phyloP scores from a whole-genome alignment of 1,140 invertebrate species.

The Platorchestia sp. region DNA sequence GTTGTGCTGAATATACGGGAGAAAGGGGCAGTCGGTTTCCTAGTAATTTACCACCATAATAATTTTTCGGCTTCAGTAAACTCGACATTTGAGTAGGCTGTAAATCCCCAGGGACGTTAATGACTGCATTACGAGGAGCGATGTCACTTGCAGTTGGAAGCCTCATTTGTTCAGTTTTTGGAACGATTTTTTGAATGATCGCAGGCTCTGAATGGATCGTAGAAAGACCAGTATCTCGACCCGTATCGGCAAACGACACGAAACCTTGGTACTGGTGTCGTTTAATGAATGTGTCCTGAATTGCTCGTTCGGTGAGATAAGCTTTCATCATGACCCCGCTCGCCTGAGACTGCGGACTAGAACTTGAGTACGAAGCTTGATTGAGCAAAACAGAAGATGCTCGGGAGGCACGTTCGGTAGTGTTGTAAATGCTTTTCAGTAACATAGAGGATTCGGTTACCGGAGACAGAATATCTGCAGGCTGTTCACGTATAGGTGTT shows the following conservation, averaged over 20 bases:
- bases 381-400: conserved; percentile 57
- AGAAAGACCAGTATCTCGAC: not conserved
- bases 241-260: conserved; percentile 55
- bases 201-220: not conserved
- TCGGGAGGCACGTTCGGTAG: conserved; percentile 75
- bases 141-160: not conserved
- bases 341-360: conserved; percentile 60
- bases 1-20: not conserved
- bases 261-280: conserved; percentile 71
- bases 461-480: conserved; percentile 76
- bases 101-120: not conserved
- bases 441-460: conserved; percentile 76
- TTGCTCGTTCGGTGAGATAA: conserved; percentile 82
- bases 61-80: conserved; percentile 9
- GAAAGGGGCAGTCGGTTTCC: not conserved
- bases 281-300: conserved; percentile 82
- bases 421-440: conserved; percentile 77
- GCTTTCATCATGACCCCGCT: conserved; percentile 77
- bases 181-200: not conserved
- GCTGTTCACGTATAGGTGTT: conserved; percentile 65
- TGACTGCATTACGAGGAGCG: not conserved
- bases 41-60: not conserved
- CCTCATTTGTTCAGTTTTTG: not conserved
- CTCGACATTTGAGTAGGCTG: not conserved
- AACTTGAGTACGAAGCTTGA: not conserved